A percentile compares a stretch with the other conserved stretches of the same genome.
Conservation (phyloP, 2,797 vertebrate species). For the Sorex maritimensis region DNA sequence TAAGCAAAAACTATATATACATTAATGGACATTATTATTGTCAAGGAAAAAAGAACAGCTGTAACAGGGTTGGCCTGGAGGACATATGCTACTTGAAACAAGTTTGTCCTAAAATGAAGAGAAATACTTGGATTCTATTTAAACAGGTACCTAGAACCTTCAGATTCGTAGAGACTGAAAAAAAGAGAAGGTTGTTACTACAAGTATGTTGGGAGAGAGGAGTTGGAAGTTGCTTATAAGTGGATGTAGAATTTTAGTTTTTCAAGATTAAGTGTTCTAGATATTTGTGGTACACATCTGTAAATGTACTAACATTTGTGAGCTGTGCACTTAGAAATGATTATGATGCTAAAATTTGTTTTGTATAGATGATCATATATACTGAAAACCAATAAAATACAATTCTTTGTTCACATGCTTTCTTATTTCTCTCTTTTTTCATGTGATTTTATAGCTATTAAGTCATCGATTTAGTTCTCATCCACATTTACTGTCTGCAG, state of each 20-base stretch:
- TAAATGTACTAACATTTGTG: not conserved
- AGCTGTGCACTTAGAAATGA: not conserved
- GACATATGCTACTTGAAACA: not conserved
- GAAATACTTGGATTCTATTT: not conserved
- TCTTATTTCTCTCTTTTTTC: not conserved
- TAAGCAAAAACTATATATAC: not conserved
- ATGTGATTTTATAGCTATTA: too few species aligned
- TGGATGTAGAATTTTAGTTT: not conserved
- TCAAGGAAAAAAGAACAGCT: not conserved
- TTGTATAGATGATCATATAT: not conserved
- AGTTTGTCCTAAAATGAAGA: not conserved
- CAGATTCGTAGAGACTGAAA: not conserved
- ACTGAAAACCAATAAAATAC: not conserved
- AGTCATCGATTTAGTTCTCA: too few species aligned
- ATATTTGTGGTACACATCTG: not conserved
- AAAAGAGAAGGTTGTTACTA: not conserved
- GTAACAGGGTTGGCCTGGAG: not conserved
- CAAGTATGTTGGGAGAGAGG: not conserved
- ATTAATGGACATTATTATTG: not conserved
- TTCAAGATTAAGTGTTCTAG: not conserved
- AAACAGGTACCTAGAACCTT: not conserved
- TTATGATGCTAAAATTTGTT: slow-evolving; percentile 7
- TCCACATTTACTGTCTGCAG: too few species aligned
- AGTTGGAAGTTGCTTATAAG: not conserved
- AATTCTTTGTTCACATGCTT: not conserved